Base-by-base conservation (phyloP, 2,797 vertebrate genomes). In the Eulemur rubriventer region DNA sequence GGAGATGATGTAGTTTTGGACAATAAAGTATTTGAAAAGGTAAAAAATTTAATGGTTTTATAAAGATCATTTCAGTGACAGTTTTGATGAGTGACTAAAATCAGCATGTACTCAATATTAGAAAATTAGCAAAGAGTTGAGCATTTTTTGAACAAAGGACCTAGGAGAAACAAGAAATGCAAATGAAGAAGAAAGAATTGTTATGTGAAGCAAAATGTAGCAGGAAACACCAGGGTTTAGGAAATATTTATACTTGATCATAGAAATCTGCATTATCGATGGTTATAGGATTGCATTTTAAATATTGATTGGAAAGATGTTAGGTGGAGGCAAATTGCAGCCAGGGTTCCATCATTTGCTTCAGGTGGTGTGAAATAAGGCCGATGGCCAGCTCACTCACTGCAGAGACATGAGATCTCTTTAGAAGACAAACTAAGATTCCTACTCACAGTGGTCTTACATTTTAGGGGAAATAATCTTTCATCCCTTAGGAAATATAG, bases 381-480 rank as follows among this genome's bases (percentile, higher is more conserved):
- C 55, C 55, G 57, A 41, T 35, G 79, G 10, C 2, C 35, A 7
- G 12, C 22, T 61, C 5, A 61, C 50, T 69, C 41, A 57, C 22
- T 57, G 55, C 35, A 83, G 35, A 75, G 78, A 57, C 9, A 6
- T 0, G 5, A 24, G 61, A 26, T 52, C 48, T 50, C 67, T 88
- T 55, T 41, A n/a, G 7, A 84, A 76, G 75, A 55, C 24, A 88
- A 72, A 35, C 11, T 52, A 83, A 55, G 30, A 43, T 50, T 35
- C 8, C 35, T 73, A 7, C 26, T 59, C 28, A 50, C 11, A 3
- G 1, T 76, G 17, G 84, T 86, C 43, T 79, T 76, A 48, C 24
- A 13, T 85, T 92, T 87, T 89, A 55, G 16, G 80, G 20, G n/a
- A 96, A 90, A 72, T 87, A 48, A 59, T 93, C 30, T 94, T 86